Conservation (phyloP, 2,888 invertebrate genomes). For the Scaptomyza tumidula region DNA sequence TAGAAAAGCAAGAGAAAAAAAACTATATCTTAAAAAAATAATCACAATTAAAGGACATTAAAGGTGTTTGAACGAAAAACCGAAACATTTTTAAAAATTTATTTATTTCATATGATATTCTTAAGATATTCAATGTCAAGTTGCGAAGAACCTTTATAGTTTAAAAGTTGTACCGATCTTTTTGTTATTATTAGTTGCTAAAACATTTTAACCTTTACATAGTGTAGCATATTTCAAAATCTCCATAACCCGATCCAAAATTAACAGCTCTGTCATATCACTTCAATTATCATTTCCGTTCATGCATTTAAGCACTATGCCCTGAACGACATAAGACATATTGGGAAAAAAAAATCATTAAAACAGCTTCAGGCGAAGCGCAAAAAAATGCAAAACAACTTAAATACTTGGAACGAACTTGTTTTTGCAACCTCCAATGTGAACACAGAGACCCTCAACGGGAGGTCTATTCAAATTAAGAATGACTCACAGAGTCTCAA, state of each 20-base stretch:
- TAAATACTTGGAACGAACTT: conserved; percentile 24
- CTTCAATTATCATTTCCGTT: conserved; percentile 70
- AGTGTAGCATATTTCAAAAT: conserved; percentile 23
- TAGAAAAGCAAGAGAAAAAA: not conserved
- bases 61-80: too few relatives aligned
- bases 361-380: conserved; percentile 13
- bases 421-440: conserved; percentile 40
- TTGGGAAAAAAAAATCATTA: conserved; percentile 9
- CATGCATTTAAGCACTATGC: conserved; percentile 33
- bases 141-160: too few relatives aligned
- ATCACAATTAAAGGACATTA: too few relatives aligned
- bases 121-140: too few relatives aligned
- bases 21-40: not conserved
- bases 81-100: too few relatives aligned
- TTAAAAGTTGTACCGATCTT: too few relatives aligned
- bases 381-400: conserved; percentile 26
- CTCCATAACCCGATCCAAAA: conserved; percentile 15
- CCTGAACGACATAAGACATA: conserved; percentile 38
- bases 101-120: too few relatives aligned
- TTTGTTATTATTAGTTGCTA: too few relatives aligned
- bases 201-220: not conserved
- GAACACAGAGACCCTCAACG: conserved; percentile 30
- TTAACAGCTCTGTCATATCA: conserved; percentile 29
- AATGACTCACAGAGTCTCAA: conserved; percentile 32
- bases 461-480: conserved; percentile 20